Conservation (phyloP, 2,113 vertebrate species). For the Tretioscincus oriximinensis region DNA sequence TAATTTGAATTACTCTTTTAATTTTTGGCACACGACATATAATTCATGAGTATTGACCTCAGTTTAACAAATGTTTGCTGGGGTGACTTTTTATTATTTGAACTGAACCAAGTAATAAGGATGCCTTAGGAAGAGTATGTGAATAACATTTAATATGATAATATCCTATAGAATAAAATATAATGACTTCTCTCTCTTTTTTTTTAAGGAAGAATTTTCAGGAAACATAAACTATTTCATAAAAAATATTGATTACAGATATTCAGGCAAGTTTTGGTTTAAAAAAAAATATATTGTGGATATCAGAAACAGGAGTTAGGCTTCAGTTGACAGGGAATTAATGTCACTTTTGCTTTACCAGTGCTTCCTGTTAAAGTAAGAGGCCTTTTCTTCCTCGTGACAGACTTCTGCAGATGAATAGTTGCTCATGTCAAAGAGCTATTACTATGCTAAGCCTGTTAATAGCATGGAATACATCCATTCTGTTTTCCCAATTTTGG, state of each 20-base stretch:
- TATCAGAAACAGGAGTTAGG: conserved; percentile 53
- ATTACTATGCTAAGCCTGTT: conserved; percentile 64
- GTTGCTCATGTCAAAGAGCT: conserved; percentile 60
- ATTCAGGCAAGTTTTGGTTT: conserved; percentile 42
- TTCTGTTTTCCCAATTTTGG: conserved; percentile 47
- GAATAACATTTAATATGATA: conserved; percentile 36
- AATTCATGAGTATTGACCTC: conserved; percentile 20
- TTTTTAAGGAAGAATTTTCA: conserved; percentile 14
- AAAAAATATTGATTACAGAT: conserved; percentile 26
- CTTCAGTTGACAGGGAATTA: conserved; percentile 65
- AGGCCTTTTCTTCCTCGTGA: conserved; percentile 62
- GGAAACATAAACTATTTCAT: conserved; percentile 8
- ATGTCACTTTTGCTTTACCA: conserved; percentile 64
- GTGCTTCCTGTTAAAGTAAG: conserved; percentile 62
- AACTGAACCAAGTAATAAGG: conserved; percentile 33
- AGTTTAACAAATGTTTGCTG: conserved; percentile 11
- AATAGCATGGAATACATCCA: conserved; percentile 56
- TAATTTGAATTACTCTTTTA: conserved; percentile 42
- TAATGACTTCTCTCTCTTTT: neutral
- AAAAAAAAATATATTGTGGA: conserved; percentile 35
- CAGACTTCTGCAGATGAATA: conserved; percentile 64
- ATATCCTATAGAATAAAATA: neutral
- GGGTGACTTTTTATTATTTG: conserved; percentile 34
- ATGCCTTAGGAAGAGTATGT: neutral
- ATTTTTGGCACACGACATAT: neutral